Evolutionary conservation across 2,797 vertebrate genomes (phyloP).

Genomic region (Hipposideros larvatus): DNA sequence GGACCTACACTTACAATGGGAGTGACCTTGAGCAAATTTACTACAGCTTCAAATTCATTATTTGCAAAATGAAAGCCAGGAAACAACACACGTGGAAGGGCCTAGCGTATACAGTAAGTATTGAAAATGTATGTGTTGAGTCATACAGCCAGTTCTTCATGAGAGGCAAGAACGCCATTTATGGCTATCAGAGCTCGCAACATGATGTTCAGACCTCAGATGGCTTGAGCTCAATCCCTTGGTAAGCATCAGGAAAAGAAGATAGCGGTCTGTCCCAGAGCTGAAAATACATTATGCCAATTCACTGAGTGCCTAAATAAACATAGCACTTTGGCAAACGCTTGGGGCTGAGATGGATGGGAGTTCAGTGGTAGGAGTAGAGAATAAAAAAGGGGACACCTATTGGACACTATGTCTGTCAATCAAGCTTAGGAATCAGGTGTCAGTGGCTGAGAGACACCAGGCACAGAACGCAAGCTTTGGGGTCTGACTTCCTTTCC

Average conservation of each 20-base stretch:
- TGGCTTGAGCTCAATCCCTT: neutral
- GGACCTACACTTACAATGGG: neutral
- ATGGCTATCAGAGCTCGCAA: neutral
- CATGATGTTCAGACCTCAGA: neutral
- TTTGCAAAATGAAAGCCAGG: conserved; percentile 30
- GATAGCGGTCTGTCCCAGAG: neutral
- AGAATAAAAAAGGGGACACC: neutral
- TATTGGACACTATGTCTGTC: neutral
- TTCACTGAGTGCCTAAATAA: neutral
- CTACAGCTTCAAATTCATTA: neutral
- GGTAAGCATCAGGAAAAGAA: neutral
- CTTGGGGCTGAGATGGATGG: neutral
- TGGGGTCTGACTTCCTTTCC: neutral
- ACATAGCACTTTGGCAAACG: neutral
- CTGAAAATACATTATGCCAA: neutral
- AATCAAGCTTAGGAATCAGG: neutral
- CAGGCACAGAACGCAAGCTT: neutral
- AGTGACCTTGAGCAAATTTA: neutral
- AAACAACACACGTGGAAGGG: neutral
- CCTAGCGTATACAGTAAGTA: neutral
- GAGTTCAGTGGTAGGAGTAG: no score
- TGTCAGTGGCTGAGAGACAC: neutral
- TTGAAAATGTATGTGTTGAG: neutral
- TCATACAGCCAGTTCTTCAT: neutral
- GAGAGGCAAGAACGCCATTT: neutral